phyloP scores from a whole-genome alignment of 2,888 invertebrate species.

The Tigriopus californicus region DNA sequence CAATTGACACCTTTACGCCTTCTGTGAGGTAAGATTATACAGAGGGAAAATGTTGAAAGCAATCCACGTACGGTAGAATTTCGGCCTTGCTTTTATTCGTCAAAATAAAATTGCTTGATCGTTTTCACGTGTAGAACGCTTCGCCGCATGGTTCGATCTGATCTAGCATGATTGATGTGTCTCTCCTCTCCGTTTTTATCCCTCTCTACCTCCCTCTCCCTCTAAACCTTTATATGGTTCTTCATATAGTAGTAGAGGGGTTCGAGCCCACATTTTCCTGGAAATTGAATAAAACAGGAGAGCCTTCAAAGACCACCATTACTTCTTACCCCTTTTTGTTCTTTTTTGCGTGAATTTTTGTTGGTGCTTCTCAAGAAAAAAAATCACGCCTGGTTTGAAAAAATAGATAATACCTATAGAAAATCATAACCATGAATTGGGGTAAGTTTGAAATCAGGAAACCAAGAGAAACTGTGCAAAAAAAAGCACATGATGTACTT shows the following conservation, averaged over 20 bases:
- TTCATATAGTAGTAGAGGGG: no score
- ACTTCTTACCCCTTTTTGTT: conserved; percentile 14
- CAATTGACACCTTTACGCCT: conserved; percentile 1
- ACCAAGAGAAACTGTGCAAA: no score
- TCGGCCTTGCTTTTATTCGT: not conserved
- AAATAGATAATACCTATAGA: no score
- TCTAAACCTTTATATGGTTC: not conserved
- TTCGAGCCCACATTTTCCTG: no score
- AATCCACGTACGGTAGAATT: not conserved
- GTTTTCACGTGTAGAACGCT: no score
- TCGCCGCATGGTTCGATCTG: not conserved
- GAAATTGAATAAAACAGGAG: no score
- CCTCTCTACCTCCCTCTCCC: not conserved
- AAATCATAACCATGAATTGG: no score
- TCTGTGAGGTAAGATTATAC: conserved; percentile 10
- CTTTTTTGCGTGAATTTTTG: conserved; percentile 8
- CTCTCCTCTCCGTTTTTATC: not conserved
- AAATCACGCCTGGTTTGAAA: no score
- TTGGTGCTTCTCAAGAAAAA: conserved; percentile 4
- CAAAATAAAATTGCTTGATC: no score
- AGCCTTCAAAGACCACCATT: conserved; percentile 29
- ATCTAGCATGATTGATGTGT: not conserved
- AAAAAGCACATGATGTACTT: no score
- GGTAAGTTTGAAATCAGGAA: no score
- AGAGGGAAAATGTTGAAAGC: not conserved